Evolutionary conservation across 2,888 invertebrate genomes (phyloP), one percentile per base, ranked within the genome.

Genomic region (Cephus pulcher): DNA sequence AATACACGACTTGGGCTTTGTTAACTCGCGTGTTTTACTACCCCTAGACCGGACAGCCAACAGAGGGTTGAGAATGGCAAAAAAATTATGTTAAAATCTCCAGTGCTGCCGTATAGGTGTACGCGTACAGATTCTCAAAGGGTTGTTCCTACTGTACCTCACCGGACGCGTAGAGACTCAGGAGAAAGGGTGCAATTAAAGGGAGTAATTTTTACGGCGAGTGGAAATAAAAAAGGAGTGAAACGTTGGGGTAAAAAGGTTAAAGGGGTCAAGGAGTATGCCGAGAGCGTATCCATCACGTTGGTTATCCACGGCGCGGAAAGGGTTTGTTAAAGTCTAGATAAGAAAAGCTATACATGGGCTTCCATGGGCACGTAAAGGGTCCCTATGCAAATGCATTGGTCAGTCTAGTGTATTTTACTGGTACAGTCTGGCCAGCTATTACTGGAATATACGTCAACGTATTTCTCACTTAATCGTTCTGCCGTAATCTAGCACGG

Each of bases 201-300:
- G 77, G 82, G 80, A 74, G 80, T 77, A 82, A 79, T 82, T 81
- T 80, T 80, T 71, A 75, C 68, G 30, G 33, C 34, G 73, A 70
- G 69, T 34, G 73, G 73, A 77, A 73, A 73, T 70, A 77, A 73
- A 77, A 73, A 77, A 77, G 56, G 56, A 77, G 77, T 35, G 73
- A 77, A 33, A 12, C 32, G 70, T 30, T 0, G 2, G 70, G 3
- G 70, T 12, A 33, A 70, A 33, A 70, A 33, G 70, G 70, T 32
- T 30, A 70, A 33, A 70, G 70, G n/a, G 70, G 70, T 32, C 70
- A 33, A 37, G 69, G 73, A 68, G 79, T 80, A 78, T 80, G 80
- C 76, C 80, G 75, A 76, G 81, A 79, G 75, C 80, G 82, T 82
- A 84, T 84, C 83, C 84, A 84, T 84, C 84, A 84, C 81, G 78